Evolutionary conservation across 2,113 vertebrate species (phyloP).

Genomic region (Poecilia latipinna): DNA sequence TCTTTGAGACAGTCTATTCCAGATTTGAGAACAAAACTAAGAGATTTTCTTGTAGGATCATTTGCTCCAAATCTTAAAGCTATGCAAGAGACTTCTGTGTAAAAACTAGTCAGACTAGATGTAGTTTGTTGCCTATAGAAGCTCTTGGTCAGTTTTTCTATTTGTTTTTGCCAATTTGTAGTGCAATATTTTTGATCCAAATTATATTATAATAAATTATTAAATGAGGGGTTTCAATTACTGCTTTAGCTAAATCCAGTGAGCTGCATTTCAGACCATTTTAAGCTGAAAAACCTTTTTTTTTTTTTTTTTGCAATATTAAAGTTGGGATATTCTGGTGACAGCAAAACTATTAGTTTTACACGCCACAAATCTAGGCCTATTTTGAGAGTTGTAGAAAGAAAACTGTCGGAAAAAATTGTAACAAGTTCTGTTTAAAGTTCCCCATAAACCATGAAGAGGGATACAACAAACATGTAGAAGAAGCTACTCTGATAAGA

Average conservation of each 20-base stretch:
- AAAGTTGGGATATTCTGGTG: too few species aligned
- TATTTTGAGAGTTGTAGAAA: not conserved
- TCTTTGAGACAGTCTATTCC: not conserved
- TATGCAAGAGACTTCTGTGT: not conserved
- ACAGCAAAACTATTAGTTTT: too few species aligned
- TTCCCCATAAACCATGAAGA: too few species aligned
- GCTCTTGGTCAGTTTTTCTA: not conserved
- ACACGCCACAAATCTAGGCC: not conserved
- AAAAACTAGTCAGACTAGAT: not conserved
- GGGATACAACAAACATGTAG: not conserved
- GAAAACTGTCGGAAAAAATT: not conserved
- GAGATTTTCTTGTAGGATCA: not conserved
- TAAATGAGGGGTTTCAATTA: too few species aligned
- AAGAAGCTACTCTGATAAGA: not conserved
- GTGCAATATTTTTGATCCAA: not conserved
- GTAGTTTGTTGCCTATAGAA: not conserved
- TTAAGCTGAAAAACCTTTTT: too few species aligned
- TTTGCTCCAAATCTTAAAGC: not conserved
- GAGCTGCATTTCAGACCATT: too few species aligned
- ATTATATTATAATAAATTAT: not conserved
- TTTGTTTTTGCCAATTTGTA: not conserved
- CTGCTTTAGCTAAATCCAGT: too few species aligned
- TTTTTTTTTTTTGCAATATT: too few species aligned
- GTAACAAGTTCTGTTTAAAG: not conserved
- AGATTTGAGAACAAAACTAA: slow-evolving; percentile 11